Evolutionary conservation across 2,113 vertebrate species (phyloP), one percentile per base, ranked within the genome.

Genomic region (Merops nubicus): DNA sequence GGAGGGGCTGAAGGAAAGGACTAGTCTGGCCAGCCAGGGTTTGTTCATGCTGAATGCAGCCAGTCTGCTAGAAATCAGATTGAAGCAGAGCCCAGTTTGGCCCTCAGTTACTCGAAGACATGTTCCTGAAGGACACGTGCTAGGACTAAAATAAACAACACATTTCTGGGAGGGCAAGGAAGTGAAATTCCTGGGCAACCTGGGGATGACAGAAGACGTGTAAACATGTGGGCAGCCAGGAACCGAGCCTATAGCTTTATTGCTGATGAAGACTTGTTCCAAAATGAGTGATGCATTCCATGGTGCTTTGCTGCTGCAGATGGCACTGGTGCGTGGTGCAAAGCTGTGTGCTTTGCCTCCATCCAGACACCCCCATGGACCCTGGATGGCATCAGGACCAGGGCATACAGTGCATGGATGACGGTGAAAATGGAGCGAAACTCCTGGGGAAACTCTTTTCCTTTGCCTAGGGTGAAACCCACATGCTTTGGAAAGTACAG

Each of bases 261-360:
- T 63, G 57, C 36, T 33, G 20, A 29, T n/a, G 42, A 74, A 10
- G 25, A 5, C 25, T 75, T 53, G 8, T 18, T 59, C n/a, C 64
- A 56, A 62, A 81, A 29, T 8, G 13, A 9, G 28, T 45, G 48
- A 80, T 81, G 63, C 2, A 84, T 80, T 69, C 75, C 33, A 2
- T 10, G 18, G 67, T 18, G 11, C 48, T 59, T 7, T 2, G 67
- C 43, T 47, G 33, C 34, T 67, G 45, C 40, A 83, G 48, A 31
- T 0, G 7, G 47, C 0, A 1, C 19, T 67, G 51, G 47, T 18
- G 19, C 9, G 50, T 1, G 2, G 18, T 51, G 23, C 60, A 78
- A 60, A 90, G 36, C 42, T 38, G 33, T 18, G 29, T 22, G 16
- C 34, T 38, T 70, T 62, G 33, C 34, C 38, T 75, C n/a, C n/a